phyloP scores from a whole-genome alignment of 2,797 vertebrate species.

The Pangasius krempfi region DNA sequence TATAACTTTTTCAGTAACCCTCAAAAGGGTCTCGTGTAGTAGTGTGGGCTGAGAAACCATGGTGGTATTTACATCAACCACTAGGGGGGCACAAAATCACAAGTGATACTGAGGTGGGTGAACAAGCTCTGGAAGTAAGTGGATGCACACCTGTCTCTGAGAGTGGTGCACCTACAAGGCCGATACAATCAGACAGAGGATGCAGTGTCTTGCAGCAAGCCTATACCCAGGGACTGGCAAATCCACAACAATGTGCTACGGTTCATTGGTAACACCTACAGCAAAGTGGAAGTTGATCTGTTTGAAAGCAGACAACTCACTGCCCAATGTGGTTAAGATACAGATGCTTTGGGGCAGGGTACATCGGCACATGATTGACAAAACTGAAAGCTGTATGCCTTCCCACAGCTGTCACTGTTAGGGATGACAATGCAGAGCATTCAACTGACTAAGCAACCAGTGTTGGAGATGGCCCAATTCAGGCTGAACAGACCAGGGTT shows the following conservation, averaged over 20 bases:
- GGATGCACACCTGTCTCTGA: background rate
- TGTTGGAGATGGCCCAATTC: background rate
- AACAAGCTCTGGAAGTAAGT: background rate
- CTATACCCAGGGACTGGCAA: no score
- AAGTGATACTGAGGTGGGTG: background rate
- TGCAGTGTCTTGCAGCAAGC: background rate
- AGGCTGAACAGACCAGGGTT: background rate
- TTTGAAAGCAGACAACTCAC: background rate
- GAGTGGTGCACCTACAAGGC: background rate
- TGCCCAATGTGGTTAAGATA: background rate
- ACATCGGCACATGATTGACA: background rate
- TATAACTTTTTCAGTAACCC: background rate
- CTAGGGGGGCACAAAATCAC: background rate
- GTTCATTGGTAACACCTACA: background rate
- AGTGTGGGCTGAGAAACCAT: background rate
- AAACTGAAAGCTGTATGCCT: background rate
- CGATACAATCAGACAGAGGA: background rate
- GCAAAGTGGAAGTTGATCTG: background rate
- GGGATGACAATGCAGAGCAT: background rate
- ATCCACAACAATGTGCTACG: background rate
- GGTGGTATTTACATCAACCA: constrained; percentile 5
- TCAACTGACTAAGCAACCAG: background rate
- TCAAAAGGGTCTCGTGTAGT: background rate
- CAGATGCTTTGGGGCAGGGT: background rate
- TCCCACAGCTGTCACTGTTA: background rate